Percentiles rank a stretch among this genome's conserved stretches.
Evolutionary conservation across 1,140 invertebrate species (phyloP).

Genomic region (Thaumatotibia leucotreta): DNA sequence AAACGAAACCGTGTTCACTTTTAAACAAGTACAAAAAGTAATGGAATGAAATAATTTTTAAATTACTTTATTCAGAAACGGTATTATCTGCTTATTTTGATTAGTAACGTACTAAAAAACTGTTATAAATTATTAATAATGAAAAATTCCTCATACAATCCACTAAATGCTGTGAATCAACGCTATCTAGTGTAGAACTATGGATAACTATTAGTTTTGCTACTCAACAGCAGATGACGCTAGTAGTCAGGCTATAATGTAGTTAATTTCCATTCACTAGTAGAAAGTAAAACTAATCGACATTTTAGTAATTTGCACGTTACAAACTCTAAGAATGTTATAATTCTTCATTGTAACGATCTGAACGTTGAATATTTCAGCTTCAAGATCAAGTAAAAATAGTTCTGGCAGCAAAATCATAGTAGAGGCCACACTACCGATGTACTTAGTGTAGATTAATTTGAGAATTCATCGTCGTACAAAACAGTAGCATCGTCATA

Average conservation of each 20-base stretch:
- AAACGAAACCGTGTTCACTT: too few species aligned
- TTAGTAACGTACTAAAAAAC: too few species aligned
- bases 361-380: background rate
- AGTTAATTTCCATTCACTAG: background rate
- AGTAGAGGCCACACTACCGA: background rate
- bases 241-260: background rate
- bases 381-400: background rate
- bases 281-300: background rate
- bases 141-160: too few species aligned
- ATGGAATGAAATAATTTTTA: too few species aligned
- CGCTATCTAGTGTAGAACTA: too few species aligned
- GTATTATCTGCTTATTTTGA: too few species aligned
- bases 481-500: background rate
- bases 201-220: background rate
- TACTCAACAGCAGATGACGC: slow-evolving; percentile 16
- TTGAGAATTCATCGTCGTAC: background rate
- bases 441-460: background rate
- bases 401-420: background rate
- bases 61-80: too few species aligned
- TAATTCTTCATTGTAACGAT: background rate
- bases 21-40: too few species aligned
- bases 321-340: background rate
- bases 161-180: too few species aligned
- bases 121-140: too few species aligned
- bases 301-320: background rate